Evolutionary conservation across 1,140 invertebrate species (phyloP).

Genomic region (Lutraria rhynchaena): DNA sequence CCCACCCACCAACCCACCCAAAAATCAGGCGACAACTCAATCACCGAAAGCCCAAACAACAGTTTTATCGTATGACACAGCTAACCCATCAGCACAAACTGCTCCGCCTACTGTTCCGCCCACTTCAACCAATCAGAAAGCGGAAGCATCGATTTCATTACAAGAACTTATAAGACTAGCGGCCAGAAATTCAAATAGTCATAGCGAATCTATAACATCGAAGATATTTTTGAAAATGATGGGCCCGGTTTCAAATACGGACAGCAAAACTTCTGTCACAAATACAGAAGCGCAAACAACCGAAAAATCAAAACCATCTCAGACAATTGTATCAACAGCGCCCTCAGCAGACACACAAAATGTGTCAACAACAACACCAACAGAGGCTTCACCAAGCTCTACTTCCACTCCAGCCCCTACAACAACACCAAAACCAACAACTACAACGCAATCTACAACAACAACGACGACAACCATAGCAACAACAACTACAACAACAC

Average conservation of each 20-base stretch:
- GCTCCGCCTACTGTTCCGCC: background rate
- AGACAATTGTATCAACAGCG: background rate
- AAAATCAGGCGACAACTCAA: no score
- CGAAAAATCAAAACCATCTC: background rate
- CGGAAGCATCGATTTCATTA: constrained; percentile 15
- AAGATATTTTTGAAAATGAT: no score
- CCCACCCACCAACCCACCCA: background rate
- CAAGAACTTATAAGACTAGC: constrained; percentile 25
- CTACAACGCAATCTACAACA: background rate
- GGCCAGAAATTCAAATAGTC: no score
- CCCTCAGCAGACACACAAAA: background rate
- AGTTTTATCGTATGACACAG: constrained; percentile 1
- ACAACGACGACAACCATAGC: background rate
- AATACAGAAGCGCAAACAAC: no score
- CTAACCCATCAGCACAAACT: background rate
- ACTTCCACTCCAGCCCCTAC: background rate
- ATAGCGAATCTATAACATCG: no score
- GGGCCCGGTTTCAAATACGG: no score
- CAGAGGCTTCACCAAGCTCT: background rate
- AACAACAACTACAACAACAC: background rate
- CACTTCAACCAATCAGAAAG: no score
- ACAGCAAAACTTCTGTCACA: no score
- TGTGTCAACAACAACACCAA: background rate
- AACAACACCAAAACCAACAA: background rate
- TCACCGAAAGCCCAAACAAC: no score